Evolutionary conservation across 2,113 vertebrate genomes (phyloP), one percentile per base, ranked within the genome.

Genomic region (Limanda limanda): DNA sequence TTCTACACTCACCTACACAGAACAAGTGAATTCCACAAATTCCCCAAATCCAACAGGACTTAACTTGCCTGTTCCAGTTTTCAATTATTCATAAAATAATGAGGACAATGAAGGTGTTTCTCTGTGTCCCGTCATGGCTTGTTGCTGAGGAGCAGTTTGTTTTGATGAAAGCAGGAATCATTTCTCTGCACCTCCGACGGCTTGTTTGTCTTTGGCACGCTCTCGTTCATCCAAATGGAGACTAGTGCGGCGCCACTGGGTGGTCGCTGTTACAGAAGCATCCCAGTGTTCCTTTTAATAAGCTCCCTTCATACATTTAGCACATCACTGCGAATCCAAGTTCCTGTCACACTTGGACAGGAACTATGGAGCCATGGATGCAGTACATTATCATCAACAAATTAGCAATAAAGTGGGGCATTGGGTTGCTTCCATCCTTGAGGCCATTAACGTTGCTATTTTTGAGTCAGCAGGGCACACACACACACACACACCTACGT

Each of bases 391-490:
- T 79, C 55, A 69, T 75, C 75, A 81, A 15, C 11, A 76, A 70
- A 15, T 63, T 21, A 76, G 51, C 71, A 81, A 76, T 81, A 72
- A 70, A 67, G 57, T 20, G 25, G 9, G 56, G 54, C 54, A 69
- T 79, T 68, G 62, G 69, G 80, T 72, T 70, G 25, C 55, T 52
- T 84, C 77, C 62, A 66, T 77, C 67, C 25, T 68, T 10, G 13
- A 55, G 55, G 57, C 68, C 71, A 80, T 84, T 87, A 80, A 15
- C 13, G 56, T 27, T 78, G 71, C 83, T 91, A 79, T 84, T 91
- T 90, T 67, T 75, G 81, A 69, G 55, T 72, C 71, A 51, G 37
- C 72, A 55, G 64, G 13, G 17, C 54, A 31, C 27, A 31, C 27
- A 7, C 27, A 31, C 27, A 31, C 27, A 31, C 27, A 31, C 27